Conservation (phyloP, 2,888 invertebrate species). For the Monoplex corrugatus region DNA sequence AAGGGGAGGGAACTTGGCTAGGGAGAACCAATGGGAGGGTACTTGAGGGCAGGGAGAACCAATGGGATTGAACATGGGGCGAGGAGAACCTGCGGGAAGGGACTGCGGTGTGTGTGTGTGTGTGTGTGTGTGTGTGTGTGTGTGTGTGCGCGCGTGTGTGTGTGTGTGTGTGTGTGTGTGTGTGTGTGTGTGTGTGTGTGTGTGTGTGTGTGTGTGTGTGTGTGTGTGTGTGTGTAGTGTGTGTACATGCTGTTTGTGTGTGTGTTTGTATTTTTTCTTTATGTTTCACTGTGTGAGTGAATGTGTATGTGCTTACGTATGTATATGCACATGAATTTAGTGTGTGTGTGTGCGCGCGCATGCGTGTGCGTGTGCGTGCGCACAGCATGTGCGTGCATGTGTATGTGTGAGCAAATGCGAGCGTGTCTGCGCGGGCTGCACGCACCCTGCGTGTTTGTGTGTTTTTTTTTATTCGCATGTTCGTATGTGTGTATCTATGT, state of each 20-base stretch:
- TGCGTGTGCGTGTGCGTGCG: neutral
- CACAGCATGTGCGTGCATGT: neutral
- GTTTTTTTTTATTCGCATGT: neutral
- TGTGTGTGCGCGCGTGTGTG: neutral
- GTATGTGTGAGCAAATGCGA: neutral
- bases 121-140: slow-evolving; percentile 16
- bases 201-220: slow-evolving; percentile 14
- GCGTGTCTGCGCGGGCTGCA: neutral
- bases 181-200: slow-evolving; percentile 13
- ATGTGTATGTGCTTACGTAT: neutral
- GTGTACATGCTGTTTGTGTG: no score
- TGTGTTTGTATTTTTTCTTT: no score
- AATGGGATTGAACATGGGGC: no score
- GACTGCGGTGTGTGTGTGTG: neutral
- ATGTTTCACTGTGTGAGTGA: neutral
- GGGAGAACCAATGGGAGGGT: no score
- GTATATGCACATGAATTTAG: no score
- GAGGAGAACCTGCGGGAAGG: no score
- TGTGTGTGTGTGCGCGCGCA: no score
- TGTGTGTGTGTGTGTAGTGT: neutral
- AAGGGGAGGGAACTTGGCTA: no score
- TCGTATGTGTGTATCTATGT: neutral
- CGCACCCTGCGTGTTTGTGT: neutral
- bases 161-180: neutral
- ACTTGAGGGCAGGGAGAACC: no score